Base-by-base conservation (phyloP, 1,140 invertebrate genomes). In the Cyclargus thomasi region DNA sequence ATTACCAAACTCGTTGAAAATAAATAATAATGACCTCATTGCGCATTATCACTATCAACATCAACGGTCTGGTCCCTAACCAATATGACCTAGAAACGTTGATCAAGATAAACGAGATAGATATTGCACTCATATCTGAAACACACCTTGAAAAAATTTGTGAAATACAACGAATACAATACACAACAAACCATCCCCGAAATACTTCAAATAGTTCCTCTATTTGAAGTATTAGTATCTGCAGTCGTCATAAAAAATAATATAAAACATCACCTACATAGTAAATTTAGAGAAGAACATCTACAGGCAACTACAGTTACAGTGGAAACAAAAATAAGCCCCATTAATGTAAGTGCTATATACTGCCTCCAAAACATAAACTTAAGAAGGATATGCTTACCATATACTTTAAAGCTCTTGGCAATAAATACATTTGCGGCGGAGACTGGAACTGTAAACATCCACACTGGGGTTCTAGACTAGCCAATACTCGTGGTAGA, bases 371-470 rank as follows among this genome's bases (percentile, higher is more conserved):
- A n/a, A 18, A 55, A 8, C 53, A 55, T 55, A 55, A 17, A 8
- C 6, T 55, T 7, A 55, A 55, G 14, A n/a, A 55, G 18, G 53
- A 55, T 17, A 55, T 18, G 6, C n/a, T 55, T 16, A 55, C 14
- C 4, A n/a, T 7, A 8, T 55, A n/a, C 53, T 55, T 55, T 6
- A 20, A 16, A 16, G 18, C 53, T 55, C 53, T 55, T n/a, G 53
- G 53, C 2, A n/a, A 55, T 8, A 55, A 8, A 16, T 55, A n/a
- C 53, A 55, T 55, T 17, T 55, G n/a, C 8, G 53, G 53, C n/a
- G 53, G n/a, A 18, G 53, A 17, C 53, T 55, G 53, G 53, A 55
- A 55, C n/a, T n/a, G n/a, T 8, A 55, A 55, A 55, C n/a, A n/a
- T 5, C 6, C 16, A 17, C 18, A 55, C 18, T 55, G 53, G 53